Conservation (phyloP, 2,113 vertebrate species). For the Equus przewalskii region DNA sequence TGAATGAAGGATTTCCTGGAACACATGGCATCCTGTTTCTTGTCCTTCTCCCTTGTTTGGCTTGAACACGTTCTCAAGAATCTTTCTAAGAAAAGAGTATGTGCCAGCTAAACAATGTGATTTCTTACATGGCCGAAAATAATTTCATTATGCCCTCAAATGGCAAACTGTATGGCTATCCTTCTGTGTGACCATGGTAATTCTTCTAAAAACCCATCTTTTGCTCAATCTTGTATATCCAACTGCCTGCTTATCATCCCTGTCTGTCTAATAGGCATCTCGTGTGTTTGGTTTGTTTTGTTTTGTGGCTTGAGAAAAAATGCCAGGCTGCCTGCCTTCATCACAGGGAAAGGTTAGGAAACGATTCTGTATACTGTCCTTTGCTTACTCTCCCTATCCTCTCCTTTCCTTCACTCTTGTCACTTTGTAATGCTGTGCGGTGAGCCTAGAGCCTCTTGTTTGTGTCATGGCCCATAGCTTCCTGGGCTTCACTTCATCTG, state of each 20-base stretch:
- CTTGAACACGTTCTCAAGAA: slow-evolving; percentile 6
- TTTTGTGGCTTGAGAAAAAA: not conserved
- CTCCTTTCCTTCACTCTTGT: not conserved
- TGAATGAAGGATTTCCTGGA: not conserved
- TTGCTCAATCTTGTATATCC: not conserved
- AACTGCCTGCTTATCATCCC: not conserved
- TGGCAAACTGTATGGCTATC: not conserved
- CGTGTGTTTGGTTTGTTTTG: not conserved
- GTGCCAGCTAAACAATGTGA: not conserved
- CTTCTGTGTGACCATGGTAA: not conserved
- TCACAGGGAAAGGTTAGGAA: not conserved
- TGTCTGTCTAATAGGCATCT: not conserved
- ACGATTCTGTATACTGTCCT: not conserved
- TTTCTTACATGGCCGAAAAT: not conserved
- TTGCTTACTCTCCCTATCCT: not conserved
- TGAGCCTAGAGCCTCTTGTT: not conserved
- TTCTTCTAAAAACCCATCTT: not conserved
- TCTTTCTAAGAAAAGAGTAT: not conserved
- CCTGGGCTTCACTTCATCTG: not conserved
- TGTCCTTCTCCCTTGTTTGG: not conserved
- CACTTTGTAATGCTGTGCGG: not conserved
- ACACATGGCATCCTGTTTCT: not conserved
- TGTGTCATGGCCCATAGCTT: not conserved
- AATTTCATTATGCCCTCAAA: not conserved
- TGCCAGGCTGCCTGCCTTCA: not conserved